Conservation (phyloP, 2,797 vertebrate species). For the Sus cebifrons region DNA sequence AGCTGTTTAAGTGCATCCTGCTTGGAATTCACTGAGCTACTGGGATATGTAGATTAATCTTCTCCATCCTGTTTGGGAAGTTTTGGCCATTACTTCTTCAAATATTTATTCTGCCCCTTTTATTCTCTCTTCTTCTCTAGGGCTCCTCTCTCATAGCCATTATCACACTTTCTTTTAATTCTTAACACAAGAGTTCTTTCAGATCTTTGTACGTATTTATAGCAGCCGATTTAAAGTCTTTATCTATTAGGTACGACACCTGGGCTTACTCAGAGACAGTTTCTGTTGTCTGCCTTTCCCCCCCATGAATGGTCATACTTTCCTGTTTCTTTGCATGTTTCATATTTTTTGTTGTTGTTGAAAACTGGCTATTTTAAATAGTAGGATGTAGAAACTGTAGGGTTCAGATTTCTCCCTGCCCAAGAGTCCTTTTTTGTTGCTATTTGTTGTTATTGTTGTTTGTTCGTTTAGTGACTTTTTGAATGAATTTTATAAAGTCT, state of each 20-base stretch:
- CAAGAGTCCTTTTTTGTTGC: background rate
- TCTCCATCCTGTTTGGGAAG: background rate
- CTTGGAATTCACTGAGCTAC: background rate
- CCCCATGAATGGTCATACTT: background rate
- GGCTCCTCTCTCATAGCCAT: background rate
- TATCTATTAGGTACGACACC: background rate
- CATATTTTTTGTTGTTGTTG: background rate
- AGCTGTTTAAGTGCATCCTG: background rate
- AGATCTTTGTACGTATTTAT: background rate
- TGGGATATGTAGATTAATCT: background rate
- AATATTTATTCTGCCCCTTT: background rate
- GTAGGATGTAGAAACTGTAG: background rate
- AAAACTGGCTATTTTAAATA: slow-evolving; percentile 19
- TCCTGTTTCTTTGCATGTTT: background rate
- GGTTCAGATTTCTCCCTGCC: background rate
- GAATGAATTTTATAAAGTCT: background rate
- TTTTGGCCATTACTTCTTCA: background rate
- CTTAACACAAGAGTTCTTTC: background rate
- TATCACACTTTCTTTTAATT: background rate
- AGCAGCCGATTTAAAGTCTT: background rate
- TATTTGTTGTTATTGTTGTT: background rate
- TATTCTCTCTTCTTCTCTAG: background rate
- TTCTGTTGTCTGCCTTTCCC: background rate
- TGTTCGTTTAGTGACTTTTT: background rate
- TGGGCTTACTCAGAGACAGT: background rate